phyloP scores from a whole-genome alignment of 2,113 vertebrate species.

The Engraulis encrasicolus region DNA sequence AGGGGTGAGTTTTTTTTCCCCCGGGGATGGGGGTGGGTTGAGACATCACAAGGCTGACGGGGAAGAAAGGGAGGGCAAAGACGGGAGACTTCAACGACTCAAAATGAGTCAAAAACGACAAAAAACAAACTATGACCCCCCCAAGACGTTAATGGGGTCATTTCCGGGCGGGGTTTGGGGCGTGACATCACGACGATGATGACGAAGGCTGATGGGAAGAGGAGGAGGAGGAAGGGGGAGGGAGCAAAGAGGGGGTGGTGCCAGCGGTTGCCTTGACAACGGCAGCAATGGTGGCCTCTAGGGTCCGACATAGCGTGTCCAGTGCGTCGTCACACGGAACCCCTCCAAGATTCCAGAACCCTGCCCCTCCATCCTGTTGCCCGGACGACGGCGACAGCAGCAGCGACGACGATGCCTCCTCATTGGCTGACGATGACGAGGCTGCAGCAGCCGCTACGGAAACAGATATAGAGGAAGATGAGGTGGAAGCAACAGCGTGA shows the following conservation, averaged over 20 bases:
- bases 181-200: no score
- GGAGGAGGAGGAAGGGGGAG: constrained; percentile 79
- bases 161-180: no score
- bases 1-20: no score
- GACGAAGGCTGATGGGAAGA: neutral
- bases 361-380: constrained; percentile 81
- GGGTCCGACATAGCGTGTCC: constrained; percentile 95
- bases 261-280: constrained; percentile 90
- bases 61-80: no score
- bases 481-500: neutral
- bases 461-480: neutral
- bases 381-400: constrained; percentile 79
- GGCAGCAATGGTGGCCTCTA: constrained; percentile 92
- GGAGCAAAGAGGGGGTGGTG: constrained; percentile 78
- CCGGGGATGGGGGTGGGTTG: no score
- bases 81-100: constrained; percentile 61
- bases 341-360: constrained; percentile 77
- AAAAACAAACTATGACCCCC: no score
- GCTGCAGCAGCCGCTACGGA: neutral
- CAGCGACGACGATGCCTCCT: constrained; percentile 75
- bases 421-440: constrained; percentile 56
- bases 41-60: no score
- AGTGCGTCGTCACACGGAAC: constrained; percentile 91
- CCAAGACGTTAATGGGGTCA: no score
- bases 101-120: constrained; percentile 69